A percentile compares a stretch with the other conserved stretches of the same genome.
These are phyloP conservation scores for Thereuonema tuberculata DNA, from an alignment of 1,140 invertebrate species.

Conservation along the genomic window DNA sequence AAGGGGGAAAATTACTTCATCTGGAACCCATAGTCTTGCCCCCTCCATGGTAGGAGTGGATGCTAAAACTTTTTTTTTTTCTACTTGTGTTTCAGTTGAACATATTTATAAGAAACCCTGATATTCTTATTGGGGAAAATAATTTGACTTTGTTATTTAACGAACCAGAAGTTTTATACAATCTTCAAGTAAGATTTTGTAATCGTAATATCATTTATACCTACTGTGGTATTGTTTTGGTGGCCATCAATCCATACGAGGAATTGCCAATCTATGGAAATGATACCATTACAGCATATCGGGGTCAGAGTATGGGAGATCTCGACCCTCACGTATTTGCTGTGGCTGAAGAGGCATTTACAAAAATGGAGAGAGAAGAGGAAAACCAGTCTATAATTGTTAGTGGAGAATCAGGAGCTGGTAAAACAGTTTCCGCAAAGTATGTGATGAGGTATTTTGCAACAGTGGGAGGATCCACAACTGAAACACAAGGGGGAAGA, in stretches of 20 bases:
- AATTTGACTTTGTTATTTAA: conserved; percentile 94
- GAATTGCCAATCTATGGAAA: conserved; percentile 88
- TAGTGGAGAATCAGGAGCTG: no score
- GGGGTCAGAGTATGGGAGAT: conserved; percentile 85
- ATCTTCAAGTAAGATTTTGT: conserved; percentile 82
- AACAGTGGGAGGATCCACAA: no score
- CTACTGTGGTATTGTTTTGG: conserved; percentile 96
- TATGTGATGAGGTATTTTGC: no score
- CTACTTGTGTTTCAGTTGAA: no score
- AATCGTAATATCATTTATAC: conserved; percentile 91
- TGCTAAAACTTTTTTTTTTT: no score
- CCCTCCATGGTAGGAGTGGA: no score
- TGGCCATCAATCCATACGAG: conserved; percentile 96
- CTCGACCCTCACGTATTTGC: conserved; percentile 98
- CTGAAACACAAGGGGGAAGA: no score
- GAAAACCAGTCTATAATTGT: no score
- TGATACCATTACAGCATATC: conserved; percentile 89
- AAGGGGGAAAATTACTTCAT: no score
- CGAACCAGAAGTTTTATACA: conserved; percentile 85
- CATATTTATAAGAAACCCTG: conserved; percentile 92
- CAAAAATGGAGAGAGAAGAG: conserved; percentile 69
- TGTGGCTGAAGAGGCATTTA: conserved; percentile 94
- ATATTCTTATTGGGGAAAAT: conserved; percentile 95
- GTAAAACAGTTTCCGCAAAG: no score
- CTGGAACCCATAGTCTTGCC: no score